Evolutionary conservation across 2,113 vertebrate species (phyloP).

Genomic region (Myotis yumanensis): DNA sequence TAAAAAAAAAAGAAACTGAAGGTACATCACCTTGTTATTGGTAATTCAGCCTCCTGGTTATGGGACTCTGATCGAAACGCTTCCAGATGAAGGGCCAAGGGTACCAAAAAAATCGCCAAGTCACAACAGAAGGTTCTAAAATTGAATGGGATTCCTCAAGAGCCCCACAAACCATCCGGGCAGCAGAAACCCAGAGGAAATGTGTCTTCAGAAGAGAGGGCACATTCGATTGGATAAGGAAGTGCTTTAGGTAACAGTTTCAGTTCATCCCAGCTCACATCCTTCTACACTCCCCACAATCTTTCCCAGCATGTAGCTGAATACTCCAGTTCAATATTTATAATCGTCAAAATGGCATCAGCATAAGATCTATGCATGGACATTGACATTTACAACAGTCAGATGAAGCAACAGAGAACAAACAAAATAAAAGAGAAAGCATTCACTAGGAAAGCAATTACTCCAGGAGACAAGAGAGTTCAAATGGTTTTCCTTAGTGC

Average conservation of each 20-base stretch:
- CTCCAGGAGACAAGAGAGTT: not conserved
- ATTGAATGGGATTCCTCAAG: not conserved
- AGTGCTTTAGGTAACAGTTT: not conserved
- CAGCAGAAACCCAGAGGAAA: not conserved
- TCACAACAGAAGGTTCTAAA: not conserved
- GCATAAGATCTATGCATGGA: not conserved
- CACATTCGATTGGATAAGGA: not conserved
- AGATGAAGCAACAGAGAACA: not conserved
- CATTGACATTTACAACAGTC: not conserved
- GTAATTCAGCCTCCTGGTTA: not conserved
- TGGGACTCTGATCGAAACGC: not conserved
- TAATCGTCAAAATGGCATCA: not conserved
- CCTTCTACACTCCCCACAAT: not conserved
- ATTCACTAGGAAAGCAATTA: not conserved
- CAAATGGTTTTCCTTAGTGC: not conserved
- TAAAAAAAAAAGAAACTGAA: not conserved
- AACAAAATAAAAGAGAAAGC: not conserved
- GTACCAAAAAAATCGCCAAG: not conserved
- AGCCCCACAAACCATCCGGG: not conserved
- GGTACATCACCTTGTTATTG: not conserved
- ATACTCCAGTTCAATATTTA: not conserved
- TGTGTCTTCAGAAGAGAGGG: not conserved
- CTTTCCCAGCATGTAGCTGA: not conserved
- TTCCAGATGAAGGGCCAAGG: not conserved
- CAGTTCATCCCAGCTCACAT: fast-evolving